Evolutionary conservation across 2,113 vertebrate species (phyloP).

Genomic region (Columbina picui): DNA sequence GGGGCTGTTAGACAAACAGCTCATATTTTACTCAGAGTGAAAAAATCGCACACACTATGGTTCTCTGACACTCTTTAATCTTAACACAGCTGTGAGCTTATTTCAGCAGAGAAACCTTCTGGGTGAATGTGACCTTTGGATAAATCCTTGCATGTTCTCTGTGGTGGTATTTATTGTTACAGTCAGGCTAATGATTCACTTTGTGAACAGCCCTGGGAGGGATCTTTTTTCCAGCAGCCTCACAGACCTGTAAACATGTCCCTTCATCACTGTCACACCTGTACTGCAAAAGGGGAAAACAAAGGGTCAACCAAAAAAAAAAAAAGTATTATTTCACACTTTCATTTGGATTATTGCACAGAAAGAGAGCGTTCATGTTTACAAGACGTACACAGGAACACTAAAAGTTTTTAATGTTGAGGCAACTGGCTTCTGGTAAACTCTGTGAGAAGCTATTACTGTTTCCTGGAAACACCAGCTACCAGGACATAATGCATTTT

Average conservation of each 20-base stretch:
- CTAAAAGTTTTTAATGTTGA: not conserved
- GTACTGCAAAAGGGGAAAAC: not conserved
- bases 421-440: not conserved
- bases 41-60: constrained; percentile 11
- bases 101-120: constrained; percentile 15
- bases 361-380: not conserved
- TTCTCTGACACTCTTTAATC: constrained; percentile 43
- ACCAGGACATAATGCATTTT: not conserved
- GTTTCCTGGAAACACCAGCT: not conserved
- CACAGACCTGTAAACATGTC: not conserved
- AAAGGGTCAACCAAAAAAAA: not conserved
- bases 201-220: not conserved
- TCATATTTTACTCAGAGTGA: constrained; percentile 52
- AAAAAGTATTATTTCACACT: not conserved
- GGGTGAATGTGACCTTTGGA: constrained; percentile 15
- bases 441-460: not conserved
- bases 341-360: not conserved
- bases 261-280: not conserved
- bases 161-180: not conserved
- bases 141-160: constrained; percentile 15
- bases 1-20: constrained; percentile 45
- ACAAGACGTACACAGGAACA: not conserved
- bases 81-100: constrained; percentile 30
- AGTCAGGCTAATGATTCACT: constrained; percentile 22
- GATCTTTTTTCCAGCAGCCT: not conserved